Evolutionary conservation across 2,888 invertebrate species (phyloP).

Genomic region (Apeira syringaria): DNA sequence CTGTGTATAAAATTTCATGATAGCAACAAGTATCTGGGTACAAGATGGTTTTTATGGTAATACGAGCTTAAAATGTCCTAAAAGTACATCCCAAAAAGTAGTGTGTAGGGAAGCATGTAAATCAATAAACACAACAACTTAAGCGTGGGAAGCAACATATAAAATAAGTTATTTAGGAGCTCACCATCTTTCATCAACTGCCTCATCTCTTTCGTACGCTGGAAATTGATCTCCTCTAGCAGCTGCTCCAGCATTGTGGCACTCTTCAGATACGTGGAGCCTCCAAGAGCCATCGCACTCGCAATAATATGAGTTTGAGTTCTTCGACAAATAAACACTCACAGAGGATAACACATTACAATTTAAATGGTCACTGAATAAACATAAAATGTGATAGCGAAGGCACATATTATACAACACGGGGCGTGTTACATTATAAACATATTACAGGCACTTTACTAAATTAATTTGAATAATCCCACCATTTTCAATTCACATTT

Average conservation of each 20-base stretch:
- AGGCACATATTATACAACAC: conserved; percentile 32
- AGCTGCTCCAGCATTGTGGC: conserved; percentile 93
- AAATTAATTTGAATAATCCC: conserved; percentile 20
- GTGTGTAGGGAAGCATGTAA: neutral
- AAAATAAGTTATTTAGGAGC: conserved; percentile 30
- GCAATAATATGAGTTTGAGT: conserved; percentile 7
- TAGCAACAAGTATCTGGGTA: too few relatives aligned
- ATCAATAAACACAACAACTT: conserved; percentile 11
- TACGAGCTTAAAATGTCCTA: too few relatives aligned
- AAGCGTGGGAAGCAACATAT: conserved; percentile 11
- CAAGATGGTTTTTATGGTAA: too few relatives aligned
- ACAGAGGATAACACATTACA: conserved; percentile 40
- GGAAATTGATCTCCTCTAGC: conserved; percentile 95
- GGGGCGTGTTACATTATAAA: conserved; percentile 10
- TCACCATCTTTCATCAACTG: conserved; percentile 94
- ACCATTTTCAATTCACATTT: conserved; percentile 18
- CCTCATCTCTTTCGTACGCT: conserved; percentile 95
- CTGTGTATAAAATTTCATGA: too few relatives aligned
- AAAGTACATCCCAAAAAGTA: too few relatives aligned
- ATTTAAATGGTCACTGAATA: conserved; percentile 16
- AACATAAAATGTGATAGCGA: conserved; percentile 19
- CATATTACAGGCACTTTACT: conserved; percentile 1
- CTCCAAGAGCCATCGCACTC: conserved; percentile 63
- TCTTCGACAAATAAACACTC: conserved; percentile 16
- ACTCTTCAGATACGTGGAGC: conserved; percentile 61